Base-by-base conservation (phyloP, 2,797 vertebrate genomes). In the Babyrousa celebensis region DNA sequence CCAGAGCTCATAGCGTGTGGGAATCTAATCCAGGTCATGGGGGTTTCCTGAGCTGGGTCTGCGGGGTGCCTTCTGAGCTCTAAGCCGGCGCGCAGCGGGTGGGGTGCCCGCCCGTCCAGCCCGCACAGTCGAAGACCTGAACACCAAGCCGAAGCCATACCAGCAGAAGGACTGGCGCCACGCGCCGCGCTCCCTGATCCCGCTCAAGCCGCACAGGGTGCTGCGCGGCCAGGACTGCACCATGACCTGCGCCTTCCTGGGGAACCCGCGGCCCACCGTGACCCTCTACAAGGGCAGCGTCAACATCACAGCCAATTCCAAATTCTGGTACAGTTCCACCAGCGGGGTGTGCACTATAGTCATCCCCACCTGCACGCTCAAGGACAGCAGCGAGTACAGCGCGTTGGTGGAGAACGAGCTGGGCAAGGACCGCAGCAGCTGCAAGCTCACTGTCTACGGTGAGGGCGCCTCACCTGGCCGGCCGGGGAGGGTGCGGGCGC, bases 221-320 rank as follows among this genome's bases (percentile, higher is more conserved):
- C 70, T 96, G 85, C 78, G 75, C 0, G 97, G 98, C 63, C 97
- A 98, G 0, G 95, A 98, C 96, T 98, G 98, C 79, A 96, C 97
- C 89, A 98, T 98, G 98, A 99, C 97, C 96, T 99, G 98, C 6
- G 98, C 98, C 97, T 98, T 98, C 89, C 97, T 98, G 68, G 98
- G 98, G 85, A 98, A 85, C 68, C 98, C 98, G 3, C 92, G 96
- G 17, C 98, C 97, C n/a, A 88, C 95, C 14, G 97, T 98, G 89
- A 98, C 97, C 65, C 98, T 98, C 96, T 97, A 97, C 78, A 98
- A 98, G 67, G 97, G 89, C 0, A 97, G 97, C 0, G 11, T 94
- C 9, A 97, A 97, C 91, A 98, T 98, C 97, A 98, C 89, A 0
- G 97, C 97, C 86, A 98, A 96, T 87, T 96, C 97, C 63, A 97